Percentiles rank a stretch among this genome's conserved stretches.
Evolutionary conservation across 2,888 invertebrate species (phyloP).

Genomic region (Parnassius apollo): DNA sequence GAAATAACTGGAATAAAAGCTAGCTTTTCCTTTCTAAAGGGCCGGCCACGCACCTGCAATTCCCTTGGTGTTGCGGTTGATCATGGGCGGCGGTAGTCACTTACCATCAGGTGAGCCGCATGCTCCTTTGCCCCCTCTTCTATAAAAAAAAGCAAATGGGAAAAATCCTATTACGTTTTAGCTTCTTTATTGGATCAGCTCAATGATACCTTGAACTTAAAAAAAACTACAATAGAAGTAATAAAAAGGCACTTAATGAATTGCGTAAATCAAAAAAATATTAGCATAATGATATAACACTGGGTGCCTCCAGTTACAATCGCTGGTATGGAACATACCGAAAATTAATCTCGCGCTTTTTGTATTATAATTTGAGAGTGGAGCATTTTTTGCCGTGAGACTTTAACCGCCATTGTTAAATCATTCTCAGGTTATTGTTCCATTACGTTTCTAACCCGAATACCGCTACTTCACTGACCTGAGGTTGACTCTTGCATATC

Average conservation of each 20-base stretch:
- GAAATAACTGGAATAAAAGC: too few relatives aligned
- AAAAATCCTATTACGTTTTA: too few relatives aligned
- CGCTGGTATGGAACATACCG: constrained; percentile 1
- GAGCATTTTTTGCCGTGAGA: constrained; percentile 3
- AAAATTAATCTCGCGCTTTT: not conserved
- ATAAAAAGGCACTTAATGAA: not conserved
- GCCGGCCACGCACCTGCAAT: too few relatives aligned
- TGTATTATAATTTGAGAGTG: not conserved
- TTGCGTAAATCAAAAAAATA: not conserved
- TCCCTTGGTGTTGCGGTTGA: too few relatives aligned
- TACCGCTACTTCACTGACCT: constrained; percentile 18
- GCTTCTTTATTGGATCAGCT: too few relatives aligned
- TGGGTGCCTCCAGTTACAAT: not conserved
- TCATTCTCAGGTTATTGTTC: constrained; percentile 11
- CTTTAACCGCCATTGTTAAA: constrained; percentile 17
- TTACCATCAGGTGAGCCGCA: too few relatives aligned
- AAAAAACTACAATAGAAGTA: too few relatives aligned
- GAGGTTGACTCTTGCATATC: constrained; percentile 19
- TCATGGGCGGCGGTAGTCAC: too few relatives aligned
- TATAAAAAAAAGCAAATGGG: too few relatives aligned
- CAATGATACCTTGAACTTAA: too few relatives aligned
- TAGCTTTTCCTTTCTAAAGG: too few relatives aligned
- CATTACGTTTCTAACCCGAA: constrained; percentile 5
- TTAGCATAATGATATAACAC: not conserved
- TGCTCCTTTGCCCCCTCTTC: too few relatives aligned